phyloP scores from a whole-genome alignment of 2,113 vertebrate species.

The Phoenicopterus ruber region DNA sequence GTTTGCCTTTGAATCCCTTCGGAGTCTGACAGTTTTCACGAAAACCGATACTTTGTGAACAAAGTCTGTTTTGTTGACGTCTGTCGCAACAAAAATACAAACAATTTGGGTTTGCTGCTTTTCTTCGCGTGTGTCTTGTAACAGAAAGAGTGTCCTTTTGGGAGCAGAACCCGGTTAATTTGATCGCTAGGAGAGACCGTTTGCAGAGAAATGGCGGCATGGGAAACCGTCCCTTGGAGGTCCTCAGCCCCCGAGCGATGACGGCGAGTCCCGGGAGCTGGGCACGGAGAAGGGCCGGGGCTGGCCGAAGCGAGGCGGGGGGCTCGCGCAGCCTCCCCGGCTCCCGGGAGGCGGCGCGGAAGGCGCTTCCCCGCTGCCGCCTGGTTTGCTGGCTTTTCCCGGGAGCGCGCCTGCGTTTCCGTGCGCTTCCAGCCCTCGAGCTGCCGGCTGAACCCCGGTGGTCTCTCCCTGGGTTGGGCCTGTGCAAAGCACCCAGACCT shows the following conservation, averaged over 20 bases:
- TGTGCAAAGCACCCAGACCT: neutral
- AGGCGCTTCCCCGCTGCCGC: neutral
- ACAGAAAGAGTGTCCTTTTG: neutral
- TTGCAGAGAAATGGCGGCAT: neutral
- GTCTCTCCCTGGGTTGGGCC: neutral
- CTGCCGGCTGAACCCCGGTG: neutral
- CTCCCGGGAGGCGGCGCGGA: neutral
- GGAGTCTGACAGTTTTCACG: neutral
- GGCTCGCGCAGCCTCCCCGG: neutral
- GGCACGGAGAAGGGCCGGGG: too few relatives aligned
- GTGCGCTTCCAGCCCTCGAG: neutral
- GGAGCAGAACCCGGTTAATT: neutral
- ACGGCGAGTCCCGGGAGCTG: neutral
- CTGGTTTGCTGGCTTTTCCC: neutral
- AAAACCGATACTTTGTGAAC: neutral
- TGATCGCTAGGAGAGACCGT: neutral
- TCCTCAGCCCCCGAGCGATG: neutral
- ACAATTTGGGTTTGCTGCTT: fast-evolving
- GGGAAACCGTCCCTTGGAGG: neutral
- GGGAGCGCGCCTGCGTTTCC: neutral
- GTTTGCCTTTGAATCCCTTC: neutral
- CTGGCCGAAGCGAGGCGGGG: neutral
- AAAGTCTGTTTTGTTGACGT: neutral
- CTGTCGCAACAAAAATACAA: neutral
- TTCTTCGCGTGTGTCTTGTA: neutral